phyloP scores from a whole-genome alignment of 2,888 invertebrate species.

The Synanthedon formicaeformis region DNA sequence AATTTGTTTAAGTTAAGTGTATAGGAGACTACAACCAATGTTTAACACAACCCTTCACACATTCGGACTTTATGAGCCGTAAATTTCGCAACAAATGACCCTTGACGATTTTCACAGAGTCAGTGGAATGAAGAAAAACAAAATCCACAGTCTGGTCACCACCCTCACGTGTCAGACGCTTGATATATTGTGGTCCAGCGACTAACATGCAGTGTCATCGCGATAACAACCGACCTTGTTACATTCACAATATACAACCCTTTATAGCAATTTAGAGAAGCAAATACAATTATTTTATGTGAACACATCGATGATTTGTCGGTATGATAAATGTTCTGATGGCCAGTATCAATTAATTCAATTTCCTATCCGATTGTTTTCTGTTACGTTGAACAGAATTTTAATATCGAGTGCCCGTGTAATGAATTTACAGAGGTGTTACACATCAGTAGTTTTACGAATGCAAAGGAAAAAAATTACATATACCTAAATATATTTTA shows the following conservation, averaged over 20 bases:
- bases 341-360: conserved; percentile 44
- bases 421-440: conserved; percentile 8
- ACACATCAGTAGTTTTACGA: conserved; percentile 13
- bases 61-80: conserved; percentile 49
- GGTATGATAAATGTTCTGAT: conserved; percentile 37
- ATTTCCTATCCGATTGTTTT: conserved; percentile 38
- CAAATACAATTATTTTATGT: conserved; percentile 27
- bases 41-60: conserved; percentile 9
- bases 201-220: conserved; percentile 26
- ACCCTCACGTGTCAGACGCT: conserved; percentile 21
- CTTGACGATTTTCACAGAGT: conserved; percentile 57
- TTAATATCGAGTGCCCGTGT: conserved; percentile 18
- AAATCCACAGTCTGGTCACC: conserved; percentile 12
- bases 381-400: conserved; percentile 22
- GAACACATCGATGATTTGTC: conserved; percentile 35
- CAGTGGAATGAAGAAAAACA: conserved; percentile 60
- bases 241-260: conserved; percentile 14
- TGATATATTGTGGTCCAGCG: conserved; percentile 30
- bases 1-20: too few relatives aligned
- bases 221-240: conserved; percentile 25
- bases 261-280: conserved; percentile 26
- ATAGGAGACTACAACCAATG: neutral
- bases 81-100: conserved; percentile 58
- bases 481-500: too few relatives aligned
- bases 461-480: neutral